phyloP scores from a whole-genome alignment of 2,888 invertebrate species.

The Netelia fuscicornis region DNA sequence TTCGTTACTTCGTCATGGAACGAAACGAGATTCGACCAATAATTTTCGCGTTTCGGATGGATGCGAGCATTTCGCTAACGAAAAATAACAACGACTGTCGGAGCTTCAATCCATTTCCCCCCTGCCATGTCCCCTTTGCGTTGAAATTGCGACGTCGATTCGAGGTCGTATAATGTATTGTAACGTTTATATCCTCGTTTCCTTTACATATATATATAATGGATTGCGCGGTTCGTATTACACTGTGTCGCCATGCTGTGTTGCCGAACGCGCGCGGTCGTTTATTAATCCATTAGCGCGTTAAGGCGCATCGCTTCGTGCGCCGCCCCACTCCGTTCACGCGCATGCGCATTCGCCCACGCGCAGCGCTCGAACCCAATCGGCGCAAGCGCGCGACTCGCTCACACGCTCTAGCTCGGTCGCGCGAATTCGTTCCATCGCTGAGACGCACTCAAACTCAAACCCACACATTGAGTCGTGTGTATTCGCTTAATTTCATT shows the following conservation, averaged over 20 bases:
- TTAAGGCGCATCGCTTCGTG: conserved; percentile 3
- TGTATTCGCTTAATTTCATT: too few relatives aligned
- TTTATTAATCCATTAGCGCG: conserved; percentile 50
- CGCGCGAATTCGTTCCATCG: too few relatives aligned
- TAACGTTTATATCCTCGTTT: neutral
- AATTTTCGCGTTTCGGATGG: too few relatives aligned
- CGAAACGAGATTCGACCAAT: too few relatives aligned
- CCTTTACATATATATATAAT: neutral
- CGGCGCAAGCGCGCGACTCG: neutral
- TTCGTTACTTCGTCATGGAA: too few relatives aligned
- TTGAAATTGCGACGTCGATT: neutral
- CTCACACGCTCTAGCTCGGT: neutral
- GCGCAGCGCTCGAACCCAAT: neutral
- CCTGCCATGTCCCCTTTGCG: too few relatives aligned
- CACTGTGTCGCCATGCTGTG: neutral
- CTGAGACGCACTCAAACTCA: too few relatives aligned
- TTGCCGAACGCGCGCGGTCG: neutral
- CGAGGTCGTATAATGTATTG: conserved; percentile 11
- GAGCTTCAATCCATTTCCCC: neutral
- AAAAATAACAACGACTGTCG: conserved; percentile 7
- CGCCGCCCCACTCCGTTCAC: neutral
- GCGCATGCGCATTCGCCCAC: neutral
- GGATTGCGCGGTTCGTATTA: neutral
- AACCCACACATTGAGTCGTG: too few relatives aligned
- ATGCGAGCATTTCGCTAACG: neutral